Evolutionary conservation across 2,888 invertebrate species (phyloP).

Genomic region (Sphaeridia pumilis): DNA sequence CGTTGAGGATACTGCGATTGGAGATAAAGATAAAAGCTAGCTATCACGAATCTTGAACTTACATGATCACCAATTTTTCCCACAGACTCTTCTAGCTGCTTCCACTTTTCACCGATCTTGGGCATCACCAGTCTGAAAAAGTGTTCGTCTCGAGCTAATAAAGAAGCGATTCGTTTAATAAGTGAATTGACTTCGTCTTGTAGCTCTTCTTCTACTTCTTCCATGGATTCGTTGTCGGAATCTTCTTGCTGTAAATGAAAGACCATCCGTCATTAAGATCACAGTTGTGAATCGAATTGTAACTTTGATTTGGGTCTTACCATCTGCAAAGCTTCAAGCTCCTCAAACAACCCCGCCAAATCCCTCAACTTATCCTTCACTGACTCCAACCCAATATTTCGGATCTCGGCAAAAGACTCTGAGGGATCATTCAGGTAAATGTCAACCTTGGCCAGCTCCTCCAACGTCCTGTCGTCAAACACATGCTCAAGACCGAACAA

Average conservation of each 20-base stretch:
- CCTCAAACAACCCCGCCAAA: constrained; percentile 5
- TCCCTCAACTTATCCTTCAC: constrained; percentile 8
- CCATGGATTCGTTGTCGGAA: not conserved
- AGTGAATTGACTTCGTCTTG: not conserved
- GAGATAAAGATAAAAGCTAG: no score
- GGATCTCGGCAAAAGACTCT: constrained; percentile 1
- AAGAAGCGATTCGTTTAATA: not conserved
- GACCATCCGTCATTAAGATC: no score
- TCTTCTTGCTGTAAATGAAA: constrained; percentile 2
- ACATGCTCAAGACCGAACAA: constrained; percentile 9
- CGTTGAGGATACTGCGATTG: not conserved
- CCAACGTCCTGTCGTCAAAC: constrained; percentile 10
- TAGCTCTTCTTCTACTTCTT: not conserved
- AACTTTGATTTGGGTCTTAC: not conserved
- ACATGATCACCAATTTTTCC: constrained; percentile 11
- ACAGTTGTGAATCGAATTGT: not conserved
- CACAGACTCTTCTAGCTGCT: constrained; percentile 2
- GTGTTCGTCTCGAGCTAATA: constrained; percentile 7
- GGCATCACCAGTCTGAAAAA: constrained; percentile 10
- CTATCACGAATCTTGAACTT: not conserved
- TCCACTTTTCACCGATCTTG: constrained; percentile 14
- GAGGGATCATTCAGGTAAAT: constrained; percentile 11
- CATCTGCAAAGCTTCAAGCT: constrained; percentile 7
- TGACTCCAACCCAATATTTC: constrained; percentile 8
- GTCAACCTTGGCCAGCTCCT: constrained; percentile 8